Conservation (phyloP, 2,888 invertebrate species). For the Scaeva pyrastri region DNA sequence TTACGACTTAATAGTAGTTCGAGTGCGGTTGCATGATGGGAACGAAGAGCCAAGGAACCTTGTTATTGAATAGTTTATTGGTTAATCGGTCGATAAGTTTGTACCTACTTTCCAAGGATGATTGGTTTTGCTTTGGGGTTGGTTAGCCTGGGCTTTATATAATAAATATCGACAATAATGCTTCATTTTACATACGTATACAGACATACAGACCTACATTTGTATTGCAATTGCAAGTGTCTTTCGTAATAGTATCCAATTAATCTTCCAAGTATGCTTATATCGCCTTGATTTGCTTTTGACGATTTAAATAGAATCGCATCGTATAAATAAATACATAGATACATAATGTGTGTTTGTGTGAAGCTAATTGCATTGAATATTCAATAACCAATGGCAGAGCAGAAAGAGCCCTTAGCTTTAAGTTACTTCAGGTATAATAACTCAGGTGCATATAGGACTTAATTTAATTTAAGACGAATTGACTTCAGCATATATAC, state of each 20-base stretch:
- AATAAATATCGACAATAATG: slow-evolving; percentile 46
- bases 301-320: neutral
- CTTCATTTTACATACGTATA: slow-evolving; percentile 36
- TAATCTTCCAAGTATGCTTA: slow-evolving; percentile 1
- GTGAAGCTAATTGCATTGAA: neutral
- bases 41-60: slow-evolving; percentile 52
- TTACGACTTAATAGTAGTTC: slow-evolving; percentile 64
- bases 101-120: slow-evolving; percentile 56
- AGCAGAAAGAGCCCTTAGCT: neutral
- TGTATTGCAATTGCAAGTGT: slow-evolving; percentile 52
- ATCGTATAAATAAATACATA: neutral
- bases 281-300: neutral
- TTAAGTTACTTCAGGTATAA: too few species aligned
- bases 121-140: slow-evolving; percentile 58
- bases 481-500: neutral
- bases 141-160: slow-evolving; percentile 32
- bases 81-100: slow-evolving; percentile 74
- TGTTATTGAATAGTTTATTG: slow-evolving; percentile 75
- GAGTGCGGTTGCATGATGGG: slow-evolving; percentile 34
- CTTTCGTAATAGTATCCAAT: slow-evolving; percentile 46
- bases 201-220: too few species aligned
- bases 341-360: neutral
- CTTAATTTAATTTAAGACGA: neutral
- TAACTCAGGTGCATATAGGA: too few species aligned
- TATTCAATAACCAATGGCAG: neutral